These are phyloP conservation scores for Electrona antarctica DNA, from an alignment of 2,113 vertebrate species.

Conservation along the genomic window DNA sequence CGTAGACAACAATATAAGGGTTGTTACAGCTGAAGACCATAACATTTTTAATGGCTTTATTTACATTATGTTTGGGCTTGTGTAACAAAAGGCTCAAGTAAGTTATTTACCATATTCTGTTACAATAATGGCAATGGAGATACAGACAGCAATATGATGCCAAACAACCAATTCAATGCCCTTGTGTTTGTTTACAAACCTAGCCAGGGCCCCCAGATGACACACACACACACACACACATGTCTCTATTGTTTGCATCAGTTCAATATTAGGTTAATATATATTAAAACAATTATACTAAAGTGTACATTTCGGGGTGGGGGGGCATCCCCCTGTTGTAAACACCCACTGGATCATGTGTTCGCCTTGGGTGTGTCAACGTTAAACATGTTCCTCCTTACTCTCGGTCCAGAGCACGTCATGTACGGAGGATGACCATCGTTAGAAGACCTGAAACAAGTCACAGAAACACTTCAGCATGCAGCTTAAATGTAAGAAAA, in stretches of 20 bases:
- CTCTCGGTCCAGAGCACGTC: constrained; percentile 49
- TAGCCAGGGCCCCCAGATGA: constrained; percentile 1
- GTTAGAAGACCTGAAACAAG: constrained; percentile 92
- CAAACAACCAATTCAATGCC: constrained; percentile 43
- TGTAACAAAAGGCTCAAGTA: constrained; percentile 36
- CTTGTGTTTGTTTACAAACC: constrained; percentile 43
- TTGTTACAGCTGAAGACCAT: constrained; percentile 54
- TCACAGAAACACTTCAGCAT: neutral
- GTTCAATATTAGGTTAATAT: constrained; percentile 27
- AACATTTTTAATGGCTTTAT: constrained; percentile 65
- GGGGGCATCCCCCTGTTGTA: constrained; percentile 19
- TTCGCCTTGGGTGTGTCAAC: constrained; percentile 26
- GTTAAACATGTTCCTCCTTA: constrained; percentile 31
- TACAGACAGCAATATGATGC: constrained; percentile 48
- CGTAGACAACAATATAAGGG: constrained; percentile 48
- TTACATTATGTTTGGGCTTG: constrained; percentile 49
- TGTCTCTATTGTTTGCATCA: constrained; percentile 34
- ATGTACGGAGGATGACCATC: constrained; percentile 93
- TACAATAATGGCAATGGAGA: constrained; percentile 50
- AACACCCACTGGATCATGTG: constrained; percentile 20
- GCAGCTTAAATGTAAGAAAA: no score
- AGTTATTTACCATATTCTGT: constrained; percentile 24
- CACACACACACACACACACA: no score
- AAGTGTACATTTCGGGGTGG: constrained; percentile 33
- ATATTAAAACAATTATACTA: constrained; percentile 38